These are phyloP conservation scores for Columba livia DNA, from an alignment of 2,113 vertebrate species.

Conservation along the genomic window DNA sequence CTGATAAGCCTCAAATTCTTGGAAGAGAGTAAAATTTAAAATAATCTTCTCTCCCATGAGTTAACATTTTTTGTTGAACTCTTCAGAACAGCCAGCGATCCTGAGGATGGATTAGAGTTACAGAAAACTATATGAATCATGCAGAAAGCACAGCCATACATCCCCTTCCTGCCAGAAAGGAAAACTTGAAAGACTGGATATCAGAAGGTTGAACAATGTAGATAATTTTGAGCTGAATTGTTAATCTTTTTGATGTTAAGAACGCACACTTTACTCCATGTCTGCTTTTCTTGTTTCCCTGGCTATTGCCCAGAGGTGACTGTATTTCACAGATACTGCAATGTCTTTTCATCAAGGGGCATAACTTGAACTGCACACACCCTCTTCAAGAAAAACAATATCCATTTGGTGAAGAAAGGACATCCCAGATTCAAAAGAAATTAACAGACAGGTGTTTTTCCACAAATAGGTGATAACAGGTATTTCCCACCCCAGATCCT, in stretches of 20 bases:
- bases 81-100: neutral
- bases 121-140: neutral
- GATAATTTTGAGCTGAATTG: neutral
- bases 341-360: neutral
- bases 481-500: neutral
- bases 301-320: neutral
- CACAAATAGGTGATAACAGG: neutral
- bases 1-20: neutral
- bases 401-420: neutral
- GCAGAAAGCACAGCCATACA: neutral
- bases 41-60: neutral
- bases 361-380: neutral
- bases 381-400: neutral
- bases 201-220: neutral
- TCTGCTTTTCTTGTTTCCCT: neutral
- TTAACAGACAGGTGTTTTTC: neutral
- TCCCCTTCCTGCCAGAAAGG: neutral
- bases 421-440: neutral
- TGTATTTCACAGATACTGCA: neutral
- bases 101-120: neutral
- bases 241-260: neutral
- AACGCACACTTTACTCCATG: neutral
- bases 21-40: neutral
- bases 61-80: neutral
- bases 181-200: neutral